Conservation (phyloP, 2,888 invertebrate genomes). For the Theodoxus fluviatilis region DNA sequence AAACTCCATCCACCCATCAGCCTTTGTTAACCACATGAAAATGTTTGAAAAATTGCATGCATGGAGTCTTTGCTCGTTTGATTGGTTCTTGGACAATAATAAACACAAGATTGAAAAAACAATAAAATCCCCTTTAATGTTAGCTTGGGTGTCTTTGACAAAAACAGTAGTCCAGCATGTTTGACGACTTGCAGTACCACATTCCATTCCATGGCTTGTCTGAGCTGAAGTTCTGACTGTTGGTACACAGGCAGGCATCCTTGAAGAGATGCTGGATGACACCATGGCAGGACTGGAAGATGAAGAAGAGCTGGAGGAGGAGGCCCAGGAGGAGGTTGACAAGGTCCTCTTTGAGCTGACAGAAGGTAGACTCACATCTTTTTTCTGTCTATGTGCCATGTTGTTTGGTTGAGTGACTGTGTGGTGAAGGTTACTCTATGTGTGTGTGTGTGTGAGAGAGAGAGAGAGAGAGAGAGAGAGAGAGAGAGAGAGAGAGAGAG, state of each 20-base stretch:
- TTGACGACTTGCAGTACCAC: no score
- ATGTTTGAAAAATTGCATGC: no score
- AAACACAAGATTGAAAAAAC: not conserved
- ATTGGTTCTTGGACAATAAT: no score
- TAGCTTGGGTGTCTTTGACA: no score
- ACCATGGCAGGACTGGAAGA: conserved; percentile 90
- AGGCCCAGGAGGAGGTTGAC: conserved; percentile 91
- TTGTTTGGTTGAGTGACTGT: not conserved
- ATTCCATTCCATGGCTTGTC: not conserved
- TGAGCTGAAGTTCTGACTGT: not conserved
- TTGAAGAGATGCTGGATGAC: conserved; percentile 99
- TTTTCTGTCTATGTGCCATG: conserved; percentile 38
- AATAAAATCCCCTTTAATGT: no score
- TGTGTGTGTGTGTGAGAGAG: no score
- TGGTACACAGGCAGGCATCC: conserved; percentile 81
- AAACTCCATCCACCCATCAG: no score
- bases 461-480: no score
- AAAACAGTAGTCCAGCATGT: no score
- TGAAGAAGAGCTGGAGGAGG: conserved; percentile 94
- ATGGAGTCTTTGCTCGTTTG: no score
- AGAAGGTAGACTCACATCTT: conserved; percentile 50
- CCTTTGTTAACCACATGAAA: no score
- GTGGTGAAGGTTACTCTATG: not conserved
- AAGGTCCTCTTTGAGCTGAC: conserved; percentile 73
- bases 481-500: no score